Conservation (phyloP, 2,113 vertebrate genomes). For the Caranx ignobilis region DNA sequence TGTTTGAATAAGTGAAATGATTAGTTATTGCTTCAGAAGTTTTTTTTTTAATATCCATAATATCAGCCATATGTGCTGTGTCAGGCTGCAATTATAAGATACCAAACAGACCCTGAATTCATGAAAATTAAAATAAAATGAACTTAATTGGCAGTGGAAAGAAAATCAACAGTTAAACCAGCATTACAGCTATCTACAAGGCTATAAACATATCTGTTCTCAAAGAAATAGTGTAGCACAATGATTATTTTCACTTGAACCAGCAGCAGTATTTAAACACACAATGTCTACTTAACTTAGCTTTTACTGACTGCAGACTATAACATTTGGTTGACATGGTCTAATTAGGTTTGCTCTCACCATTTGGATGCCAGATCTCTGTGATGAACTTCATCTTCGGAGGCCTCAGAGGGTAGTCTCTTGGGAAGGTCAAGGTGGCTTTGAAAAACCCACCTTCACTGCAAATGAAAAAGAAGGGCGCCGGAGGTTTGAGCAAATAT, state of each 20-base stretch:
- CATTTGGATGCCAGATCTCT: conserved; percentile 87
- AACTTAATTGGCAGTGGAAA: neutral
- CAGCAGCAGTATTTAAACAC: neutral
- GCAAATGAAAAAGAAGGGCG: conserved; percentile 15
- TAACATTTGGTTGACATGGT: neutral
- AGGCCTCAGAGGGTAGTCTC: conserved; percentile 83
- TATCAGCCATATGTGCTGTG: neutral
- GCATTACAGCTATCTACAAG: neutral
- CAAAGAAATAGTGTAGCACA: neutral
- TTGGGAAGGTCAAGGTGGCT: conserved; percentile 82
- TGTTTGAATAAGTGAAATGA: neutral
- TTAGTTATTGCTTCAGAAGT: neutral
- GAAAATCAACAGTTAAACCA: neutral
- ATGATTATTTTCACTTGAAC: neutral
- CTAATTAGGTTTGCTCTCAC: conserved; percentile 54
- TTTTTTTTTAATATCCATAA: too few relatives aligned
- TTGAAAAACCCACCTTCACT: conserved; percentile 87
- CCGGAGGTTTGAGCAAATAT: neutral
- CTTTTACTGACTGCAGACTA: neutral
- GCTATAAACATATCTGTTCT: neutral
- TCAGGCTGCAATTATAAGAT: neutral
- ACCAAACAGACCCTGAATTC: neutral
- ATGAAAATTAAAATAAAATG: neutral
- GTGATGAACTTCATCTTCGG: conserved; percentile 86
- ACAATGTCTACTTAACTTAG: neutral